Conservation (phyloP, 2,797 vertebrate genomes). For the Petrocephalus sullivani region DNA sequence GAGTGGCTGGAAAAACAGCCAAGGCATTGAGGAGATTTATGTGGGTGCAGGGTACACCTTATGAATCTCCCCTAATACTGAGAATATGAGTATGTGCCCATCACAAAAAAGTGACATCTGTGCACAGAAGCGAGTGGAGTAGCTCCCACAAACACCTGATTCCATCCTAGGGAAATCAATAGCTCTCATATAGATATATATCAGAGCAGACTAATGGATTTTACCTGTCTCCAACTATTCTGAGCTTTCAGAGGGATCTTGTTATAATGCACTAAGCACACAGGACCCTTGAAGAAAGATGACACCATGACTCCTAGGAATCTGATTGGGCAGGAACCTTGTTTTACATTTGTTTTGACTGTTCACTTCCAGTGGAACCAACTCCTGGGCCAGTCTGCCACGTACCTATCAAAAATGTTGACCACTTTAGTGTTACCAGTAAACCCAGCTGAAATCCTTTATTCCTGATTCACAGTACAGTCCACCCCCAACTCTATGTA, state of each 20-base stretch:
- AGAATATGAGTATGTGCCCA: neutral
- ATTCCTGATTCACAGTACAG: neutral
- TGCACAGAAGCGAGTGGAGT: neutral
- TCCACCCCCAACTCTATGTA: neutral
- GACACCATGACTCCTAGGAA: neutral
- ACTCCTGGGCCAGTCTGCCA: neutral
- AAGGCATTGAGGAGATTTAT: neutral
- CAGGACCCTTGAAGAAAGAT: neutral
- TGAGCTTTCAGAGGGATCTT: neutral
- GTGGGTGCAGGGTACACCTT: too few relatives aligned
- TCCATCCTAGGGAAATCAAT: neutral
- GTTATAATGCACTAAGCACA: neutral
- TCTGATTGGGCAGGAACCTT: neutral
- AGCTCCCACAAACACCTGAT: neutral
- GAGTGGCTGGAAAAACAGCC: neutral
- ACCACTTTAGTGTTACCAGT: neutral
- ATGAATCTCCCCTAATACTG: neutral
- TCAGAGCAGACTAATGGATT: neutral
- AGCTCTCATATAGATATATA: neutral
- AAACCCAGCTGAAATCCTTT: neutral
- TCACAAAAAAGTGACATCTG: neutral
- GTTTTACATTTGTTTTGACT: neutral
- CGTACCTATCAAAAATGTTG: neutral
- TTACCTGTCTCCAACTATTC: neutral
- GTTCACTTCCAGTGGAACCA: neutral